Conservation (phyloP, 2,888 invertebrate genomes). For the Seira sanloemensis region DNA sequence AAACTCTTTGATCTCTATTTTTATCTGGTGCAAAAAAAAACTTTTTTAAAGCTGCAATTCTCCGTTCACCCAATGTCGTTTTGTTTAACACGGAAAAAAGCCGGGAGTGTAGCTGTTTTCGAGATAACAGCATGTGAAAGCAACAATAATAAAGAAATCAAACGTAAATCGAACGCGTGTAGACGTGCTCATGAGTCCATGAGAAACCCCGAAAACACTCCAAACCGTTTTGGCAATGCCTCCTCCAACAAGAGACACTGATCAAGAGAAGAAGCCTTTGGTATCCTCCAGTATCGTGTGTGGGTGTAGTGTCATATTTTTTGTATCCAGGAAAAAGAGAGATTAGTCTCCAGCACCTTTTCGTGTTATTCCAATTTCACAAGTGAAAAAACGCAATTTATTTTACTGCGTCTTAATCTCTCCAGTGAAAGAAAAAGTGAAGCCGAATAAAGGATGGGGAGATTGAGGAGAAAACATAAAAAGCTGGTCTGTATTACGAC, state of each 20-base stretch:
- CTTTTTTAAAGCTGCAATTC: neutral
- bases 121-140: neutral
- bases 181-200: neutral
- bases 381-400: conserved; percentile 57
- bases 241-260: neutral
- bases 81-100: neutral
- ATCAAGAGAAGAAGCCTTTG: neutral
- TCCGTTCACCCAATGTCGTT: neutral
- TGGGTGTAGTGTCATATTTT: neutral
- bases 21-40: neutral
- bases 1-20: neutral
- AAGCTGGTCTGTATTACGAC: conserved; percentile 12
- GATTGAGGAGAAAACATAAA: neutral
- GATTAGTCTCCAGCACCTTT: conserved; percentile 57
- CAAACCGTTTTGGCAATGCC: neutral
- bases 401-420: conserved; percentile 51
- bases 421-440: conserved; percentile 9
- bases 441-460: conserved; percentile 1
- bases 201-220: neutral
- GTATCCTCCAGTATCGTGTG: neutral
- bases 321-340: conserved; percentile 44
- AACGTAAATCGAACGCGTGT: neutral
- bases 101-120: neutral
- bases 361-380: conserved; percentile 59
- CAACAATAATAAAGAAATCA: neutral